phyloP scores from a whole-genome alignment of 53 echinoderm and acorn worm species.

The Holothuria scabra region DNA sequence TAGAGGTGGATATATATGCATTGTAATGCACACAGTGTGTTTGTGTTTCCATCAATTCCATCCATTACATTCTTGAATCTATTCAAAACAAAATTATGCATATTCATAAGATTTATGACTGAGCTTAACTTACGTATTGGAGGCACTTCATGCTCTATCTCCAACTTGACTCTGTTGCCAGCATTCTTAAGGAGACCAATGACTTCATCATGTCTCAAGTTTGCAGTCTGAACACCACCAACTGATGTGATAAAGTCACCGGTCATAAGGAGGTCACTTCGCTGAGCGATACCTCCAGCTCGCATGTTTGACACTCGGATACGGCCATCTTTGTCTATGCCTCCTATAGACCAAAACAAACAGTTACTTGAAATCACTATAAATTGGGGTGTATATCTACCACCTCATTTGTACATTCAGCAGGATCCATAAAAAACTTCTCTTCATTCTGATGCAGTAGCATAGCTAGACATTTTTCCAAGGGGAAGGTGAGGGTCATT shows the following conservation, averaged over 20 bases:
- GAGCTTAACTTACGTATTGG: slow-evolving; percentile 56
- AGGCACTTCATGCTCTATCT: slow-evolving; percentile 95
- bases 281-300: slow-evolving; percentile 92
- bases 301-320: slow-evolving; percentile 95
- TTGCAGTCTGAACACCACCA: slow-evolving; percentile 79
- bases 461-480: too few species aligned
- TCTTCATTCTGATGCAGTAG: too few species aligned
- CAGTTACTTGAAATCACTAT: too few species aligned
- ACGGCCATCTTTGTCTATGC: slow-evolving; percentile 92
- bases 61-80: background rate
- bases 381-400: too few species aligned
- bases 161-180: slow-evolving; percentile 81
- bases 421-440: too few species aligned
- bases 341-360: slow-evolving; percentile 59
- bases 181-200: slow-evolving; percentile 89
- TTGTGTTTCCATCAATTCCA: background rate
- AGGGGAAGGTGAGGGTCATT: too few species aligned
- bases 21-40: too few species aligned
- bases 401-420: too few species aligned
- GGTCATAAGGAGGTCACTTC: slow-evolving; percentile 76
- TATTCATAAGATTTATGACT: background rate
- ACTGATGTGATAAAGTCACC: slow-evolving; percentile 92
- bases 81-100: background rate
- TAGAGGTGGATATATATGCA: too few species aligned
- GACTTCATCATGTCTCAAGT: slow-evolving; percentile 91